Evolutionary conservation across 2,888 invertebrate species (phyloP).

Genomic region (Ptychoptera contaminata): DNA sequence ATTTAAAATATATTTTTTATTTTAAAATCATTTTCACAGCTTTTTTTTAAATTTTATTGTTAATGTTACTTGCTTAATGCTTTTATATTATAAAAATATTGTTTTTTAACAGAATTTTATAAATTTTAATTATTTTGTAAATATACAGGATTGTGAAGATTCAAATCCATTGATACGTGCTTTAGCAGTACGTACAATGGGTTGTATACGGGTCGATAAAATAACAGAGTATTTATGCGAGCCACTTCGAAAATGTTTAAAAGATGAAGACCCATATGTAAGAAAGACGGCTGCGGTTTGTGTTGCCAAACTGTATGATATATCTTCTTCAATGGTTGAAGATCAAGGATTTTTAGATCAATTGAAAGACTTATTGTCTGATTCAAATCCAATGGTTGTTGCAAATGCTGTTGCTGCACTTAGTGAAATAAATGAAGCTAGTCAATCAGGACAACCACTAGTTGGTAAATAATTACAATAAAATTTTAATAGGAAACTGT

Average conservation of each 20-base stretch:
- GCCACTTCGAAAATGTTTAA: slow-evolving; percentile 84
- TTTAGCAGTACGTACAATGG: slow-evolving; percentile 97
- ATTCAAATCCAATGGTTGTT: slow-evolving; percentile 99
- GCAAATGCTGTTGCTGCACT: slow-evolving; percentile 98
- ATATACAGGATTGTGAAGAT: slow-evolving; percentile 88
- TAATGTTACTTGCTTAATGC: no score
- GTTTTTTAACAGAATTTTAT: background rate
- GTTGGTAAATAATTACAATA: slow-evolving; percentile 41
- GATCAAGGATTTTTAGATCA: slow-evolving; percentile 92
- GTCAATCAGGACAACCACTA: slow-evolving; percentile 83
- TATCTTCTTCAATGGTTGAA: slow-evolving; percentile 55
- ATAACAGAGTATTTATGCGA: slow-evolving; percentile 99
- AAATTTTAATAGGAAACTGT: slow-evolving; percentile 14
- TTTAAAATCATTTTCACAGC: no score
- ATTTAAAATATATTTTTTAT: no score
- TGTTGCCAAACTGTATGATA: slow-evolving; percentile 97
- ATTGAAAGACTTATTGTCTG: slow-evolving; percentile 88
- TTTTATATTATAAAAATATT: background rate
- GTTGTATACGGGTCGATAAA: slow-evolving; percentile 98
- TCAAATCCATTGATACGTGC: slow-evolving; percentile 98
- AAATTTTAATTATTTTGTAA: background rate
- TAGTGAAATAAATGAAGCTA: slow-evolving; percentile 96
- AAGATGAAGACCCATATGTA: slow-evolving; percentile 94
- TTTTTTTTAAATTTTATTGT: no score
- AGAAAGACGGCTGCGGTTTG: slow-evolving; percentile 99